Percentiles rank a stretch among this genome's conserved stretches.
These are phyloP conservation scores for Conopomorpha cramerella DNA, from an alignment of 1,140 invertebrate species.

Conservation along the genomic window DNA sequence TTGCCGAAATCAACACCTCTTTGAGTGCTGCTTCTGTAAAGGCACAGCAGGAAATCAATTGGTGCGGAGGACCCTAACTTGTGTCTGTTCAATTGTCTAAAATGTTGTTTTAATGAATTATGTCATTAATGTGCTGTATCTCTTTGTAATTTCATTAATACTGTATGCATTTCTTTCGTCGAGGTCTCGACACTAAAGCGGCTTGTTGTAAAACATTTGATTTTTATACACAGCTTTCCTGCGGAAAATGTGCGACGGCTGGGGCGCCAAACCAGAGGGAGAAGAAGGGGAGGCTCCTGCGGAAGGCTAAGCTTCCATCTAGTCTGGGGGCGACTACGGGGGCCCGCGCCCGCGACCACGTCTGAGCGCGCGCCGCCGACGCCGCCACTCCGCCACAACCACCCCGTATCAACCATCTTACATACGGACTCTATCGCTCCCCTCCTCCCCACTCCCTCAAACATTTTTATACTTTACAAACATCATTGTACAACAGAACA, in stretches of 20 bases:
- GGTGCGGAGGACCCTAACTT: neutral
- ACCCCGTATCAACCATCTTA: constrained; percentile 31
- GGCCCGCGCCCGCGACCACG: constrained; percentile 9
- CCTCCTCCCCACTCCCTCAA: too few species aligned
- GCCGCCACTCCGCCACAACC: constrained; percentile 14
- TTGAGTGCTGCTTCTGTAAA: too few species aligned
- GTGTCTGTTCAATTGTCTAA: neutral
- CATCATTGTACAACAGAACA: constrained; percentile 34
- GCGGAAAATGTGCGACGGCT: constrained; percentile 70
- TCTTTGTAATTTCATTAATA: neutral
- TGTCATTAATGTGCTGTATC: neutral
- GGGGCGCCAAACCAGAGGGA: constrained; percentile 20
- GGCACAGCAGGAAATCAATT: too few species aligned
- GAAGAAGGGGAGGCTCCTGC: constrained; percentile 29
- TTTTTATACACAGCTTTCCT: constrained; percentile 67
- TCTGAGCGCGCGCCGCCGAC: constrained; percentile 9
- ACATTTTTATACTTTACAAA: constrained; percentile 48
- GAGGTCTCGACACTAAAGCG: neutral
- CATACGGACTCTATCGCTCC: constrained; percentile 28
- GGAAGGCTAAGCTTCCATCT: constrained; percentile 28
- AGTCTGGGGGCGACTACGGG: constrained; percentile 8
- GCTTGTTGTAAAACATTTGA: neutral
- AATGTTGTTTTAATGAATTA: neutral
- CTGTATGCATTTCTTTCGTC: neutral
- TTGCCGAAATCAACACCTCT: too few species aligned